Conservation (phyloP, 1,140 invertebrate genomes). For the Lasioglossum albipes region DNA sequence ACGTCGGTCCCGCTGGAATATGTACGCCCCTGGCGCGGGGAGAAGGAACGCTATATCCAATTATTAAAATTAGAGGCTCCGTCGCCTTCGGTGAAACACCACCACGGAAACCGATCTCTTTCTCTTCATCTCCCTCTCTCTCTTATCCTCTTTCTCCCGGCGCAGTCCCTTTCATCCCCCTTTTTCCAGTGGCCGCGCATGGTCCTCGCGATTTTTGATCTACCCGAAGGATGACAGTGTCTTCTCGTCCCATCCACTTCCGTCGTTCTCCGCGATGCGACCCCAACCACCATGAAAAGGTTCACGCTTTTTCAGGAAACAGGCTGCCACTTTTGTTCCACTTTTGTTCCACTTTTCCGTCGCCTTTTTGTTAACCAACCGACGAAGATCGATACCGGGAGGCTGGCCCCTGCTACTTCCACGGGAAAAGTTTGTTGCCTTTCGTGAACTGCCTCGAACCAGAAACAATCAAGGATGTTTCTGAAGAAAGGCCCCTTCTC, state of each 20-base stretch:
- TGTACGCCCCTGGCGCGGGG: constrained; percentile 53
- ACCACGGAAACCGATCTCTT: constrained; percentile 55
- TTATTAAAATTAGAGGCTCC: constrained; percentile 76
- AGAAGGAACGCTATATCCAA: constrained; percentile 69
- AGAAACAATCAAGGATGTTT: no score
- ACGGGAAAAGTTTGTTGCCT: not conserved
- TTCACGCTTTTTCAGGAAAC: constrained; percentile 49
- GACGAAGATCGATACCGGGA: constrained; percentile 49
- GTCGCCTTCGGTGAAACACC: constrained; percentile 69
- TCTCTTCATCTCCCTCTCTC: not conserved
- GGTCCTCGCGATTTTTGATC: constrained; percentile 20
- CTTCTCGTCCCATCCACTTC: not conserved
- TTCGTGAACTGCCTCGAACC: not conserved
- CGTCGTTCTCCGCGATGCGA: constrained; percentile 1
- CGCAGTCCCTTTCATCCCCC: constrained; percentile 25
- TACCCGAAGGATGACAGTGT: not conserved
- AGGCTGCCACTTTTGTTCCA: constrained; percentile 56
- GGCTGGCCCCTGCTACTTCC: not conserved
- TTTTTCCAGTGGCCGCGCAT: not conserved
- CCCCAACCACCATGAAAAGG: constrained; percentile 29
- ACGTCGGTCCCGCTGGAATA: constrained; percentile 42
- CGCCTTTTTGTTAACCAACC: constrained; percentile 39
- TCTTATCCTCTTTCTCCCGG: not conserved
- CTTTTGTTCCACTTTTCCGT: constrained; percentile 57
- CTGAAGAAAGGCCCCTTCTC: no score